Evolutionary conservation across 2,797 vertebrate species (phyloP).

Genomic region (Poeciliopsis gracilis): DNA sequence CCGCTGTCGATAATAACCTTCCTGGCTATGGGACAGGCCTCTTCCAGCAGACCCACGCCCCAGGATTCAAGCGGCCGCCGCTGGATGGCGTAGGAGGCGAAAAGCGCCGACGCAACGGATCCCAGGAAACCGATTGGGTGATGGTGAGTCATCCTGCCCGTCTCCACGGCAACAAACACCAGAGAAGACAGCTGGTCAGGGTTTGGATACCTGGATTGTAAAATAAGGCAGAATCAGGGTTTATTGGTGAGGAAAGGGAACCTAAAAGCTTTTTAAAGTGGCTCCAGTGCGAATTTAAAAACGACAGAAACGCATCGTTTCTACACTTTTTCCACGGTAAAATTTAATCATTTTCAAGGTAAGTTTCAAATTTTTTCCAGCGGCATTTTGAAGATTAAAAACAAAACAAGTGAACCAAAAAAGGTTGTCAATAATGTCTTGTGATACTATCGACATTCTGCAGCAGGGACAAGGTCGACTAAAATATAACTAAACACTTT

Average conservation of each 20-base stretch:
- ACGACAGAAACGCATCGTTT: neutral
- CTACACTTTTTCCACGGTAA: too few relatives aligned
- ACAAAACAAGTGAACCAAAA: too few relatives aligned
- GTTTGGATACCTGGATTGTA: slow-evolving; percentile 77
- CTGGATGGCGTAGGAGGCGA: slow-evolving; percentile 81
- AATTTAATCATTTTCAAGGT: too few relatives aligned
- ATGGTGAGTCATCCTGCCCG: slow-evolving; percentile 87
- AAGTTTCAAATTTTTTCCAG: too few relatives aligned
- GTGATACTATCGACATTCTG: too few relatives aligned
- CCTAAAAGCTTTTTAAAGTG: neutral
- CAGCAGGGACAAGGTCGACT: too few relatives aligned
- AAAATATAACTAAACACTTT: too few relatives aligned
- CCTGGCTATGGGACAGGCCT: slow-evolving; percentile 82
- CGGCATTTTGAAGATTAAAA: too few relatives aligned
- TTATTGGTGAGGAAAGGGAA: neutral
- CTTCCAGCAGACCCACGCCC: slow-evolving; percentile 81
- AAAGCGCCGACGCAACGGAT: slow-evolving; percentile 82
- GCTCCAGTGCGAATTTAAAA: neutral
- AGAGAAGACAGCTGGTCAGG: slow-evolving; percentile 80
- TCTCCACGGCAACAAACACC: slow-evolving; percentile 84
- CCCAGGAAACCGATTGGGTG: slow-evolving; percentile 87
- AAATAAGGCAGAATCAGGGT: neutral
- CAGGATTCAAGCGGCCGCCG: slow-evolving; percentile 79
- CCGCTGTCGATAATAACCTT: slow-evolving; percentile 75
- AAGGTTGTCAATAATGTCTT: too few relatives aligned